Base-by-base conservation (phyloP, 92 coral and sea anemone species). In the Actinostola sp. region DNA sequence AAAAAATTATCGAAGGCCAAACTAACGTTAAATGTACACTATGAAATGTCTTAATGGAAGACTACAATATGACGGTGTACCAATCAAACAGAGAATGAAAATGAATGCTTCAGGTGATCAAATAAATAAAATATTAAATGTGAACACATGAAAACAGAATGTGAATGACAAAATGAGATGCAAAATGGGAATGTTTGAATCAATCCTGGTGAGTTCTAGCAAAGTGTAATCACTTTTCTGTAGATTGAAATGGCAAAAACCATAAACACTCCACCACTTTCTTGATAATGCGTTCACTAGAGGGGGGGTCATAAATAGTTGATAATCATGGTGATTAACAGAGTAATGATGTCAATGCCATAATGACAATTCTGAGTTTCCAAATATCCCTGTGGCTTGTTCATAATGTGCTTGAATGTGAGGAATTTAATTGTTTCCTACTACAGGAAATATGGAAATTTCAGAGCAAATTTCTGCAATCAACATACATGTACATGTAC, bases 51-150 rank as follows among this genome's bases (percentile, higher is more conserved):
- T 7, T 53, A 53, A 57, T 57, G 63, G 63, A 57, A 27, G 6
- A 14, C 63, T 57, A 57, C 28, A 57, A 57, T 27, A 57, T 57
- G 27, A 36, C 42, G 4, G 30, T 27, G 15, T 53, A 17, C 54
- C 6, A 26, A 7, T 1, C 30, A 14, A 25, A 53, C 59, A 27
- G 28, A 21, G 36, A 57, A 57, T 51, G 49, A 68, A 23, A 8
- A 50, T 51, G 74, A 50, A 57, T 57, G 63, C 63, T 57, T 57
- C 17, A 16, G 43, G 50, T 68, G 74, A 68, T 49, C 61, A 56
- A 30, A 27, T 28, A 57, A 68, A 46, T 68, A 68, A 68, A 68
- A 68, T 68, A 68, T 68, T 25, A 68, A 68, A 68, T 36, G 31
- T 14, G 62, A 33, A 23, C 36, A 68, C 46, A 68, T 68, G 74